phyloP scores from a whole-genome alignment of 92 coral and sea anemone genomes.

The Epizoanthus stellaris region DNA sequence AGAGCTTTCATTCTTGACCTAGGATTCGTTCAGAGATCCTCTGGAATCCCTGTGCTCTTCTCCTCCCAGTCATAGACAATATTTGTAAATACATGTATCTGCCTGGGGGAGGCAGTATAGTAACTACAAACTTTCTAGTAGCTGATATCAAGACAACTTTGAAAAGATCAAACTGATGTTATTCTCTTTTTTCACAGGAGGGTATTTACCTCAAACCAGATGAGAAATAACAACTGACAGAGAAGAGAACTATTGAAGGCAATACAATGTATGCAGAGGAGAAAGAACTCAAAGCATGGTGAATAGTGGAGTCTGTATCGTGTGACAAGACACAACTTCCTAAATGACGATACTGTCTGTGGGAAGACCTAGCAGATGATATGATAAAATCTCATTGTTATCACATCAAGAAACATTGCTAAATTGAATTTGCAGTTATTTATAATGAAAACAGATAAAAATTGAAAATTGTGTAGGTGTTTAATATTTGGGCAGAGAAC shows the following conservation, averaged over 20 bases:
- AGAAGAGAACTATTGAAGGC: background rate
- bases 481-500: background rate
- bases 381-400: background rate
- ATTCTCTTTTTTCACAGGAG: background rate
- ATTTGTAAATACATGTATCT: too few relatives aligned
- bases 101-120: too few relatives aligned
- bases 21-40: too few relatives aligned
- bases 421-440: constrained; percentile 4
- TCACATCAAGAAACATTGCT: background rate
- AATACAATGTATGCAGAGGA: background rate
- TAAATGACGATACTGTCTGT: background rate
- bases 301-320: background rate
- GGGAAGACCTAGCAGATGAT: background rate
- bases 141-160: background rate
- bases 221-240: background rate
- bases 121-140: too few relatives aligned
- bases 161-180: background rate
- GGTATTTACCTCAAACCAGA: constrained; percentile 22
- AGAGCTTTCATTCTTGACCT: too few relatives aligned
- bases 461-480: constrained; percentile 2
- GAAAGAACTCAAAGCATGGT: background rate
- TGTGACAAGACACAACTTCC: background rate
- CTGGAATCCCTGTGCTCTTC: too few relatives aligned
- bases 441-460: background rate
- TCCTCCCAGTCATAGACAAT: too few relatives aligned